phyloP scores from a whole-genome alignment of 2,888 invertebrate species.

The Diplolepis rosae region DNA sequence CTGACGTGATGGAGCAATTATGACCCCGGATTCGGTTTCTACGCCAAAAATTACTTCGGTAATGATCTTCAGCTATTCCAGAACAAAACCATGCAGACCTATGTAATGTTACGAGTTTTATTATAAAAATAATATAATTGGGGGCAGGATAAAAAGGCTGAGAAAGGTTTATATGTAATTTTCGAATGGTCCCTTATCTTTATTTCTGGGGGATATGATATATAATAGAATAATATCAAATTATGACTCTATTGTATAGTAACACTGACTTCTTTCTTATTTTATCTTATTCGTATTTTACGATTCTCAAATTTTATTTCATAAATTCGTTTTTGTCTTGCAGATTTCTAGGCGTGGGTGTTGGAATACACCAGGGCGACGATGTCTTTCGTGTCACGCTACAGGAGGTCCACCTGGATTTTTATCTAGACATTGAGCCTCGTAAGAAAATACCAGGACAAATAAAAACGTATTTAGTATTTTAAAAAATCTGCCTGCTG shows the following conservation, averaged over 20 bases:
- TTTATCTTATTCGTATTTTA: slow-evolving; percentile 40
- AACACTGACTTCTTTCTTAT: slow-evolving; percentile 3
- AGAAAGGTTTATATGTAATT: background rate
- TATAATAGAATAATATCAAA: background rate
- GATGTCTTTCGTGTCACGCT: slow-evolving; percentile 46
- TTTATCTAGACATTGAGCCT: slow-evolving; percentile 23
- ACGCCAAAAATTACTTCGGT: too few relatives aligned
- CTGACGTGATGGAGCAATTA: too few relatives aligned
- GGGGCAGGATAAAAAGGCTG: background rate
- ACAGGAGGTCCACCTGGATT: slow-evolving; percentile 44
- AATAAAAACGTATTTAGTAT: background rate
- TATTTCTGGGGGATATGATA: background rate
- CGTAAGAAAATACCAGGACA: background rate
- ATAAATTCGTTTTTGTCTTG: slow-evolving; percentile 37
- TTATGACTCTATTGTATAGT: background rate
- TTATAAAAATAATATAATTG: background rate
- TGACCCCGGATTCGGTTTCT: too few relatives aligned
- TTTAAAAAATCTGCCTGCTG: too few relatives aligned
- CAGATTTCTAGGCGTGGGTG: slow-evolving; percentile 38
- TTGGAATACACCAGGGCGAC: slow-evolving; percentile 43
- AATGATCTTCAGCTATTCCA: too few relatives aligned
- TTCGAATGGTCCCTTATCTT: background rate
- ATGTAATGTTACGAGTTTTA: too few relatives aligned
- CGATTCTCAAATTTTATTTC: slow-evolving; percentile 41
- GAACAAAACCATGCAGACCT: too few relatives aligned